phyloP scores from a whole-genome alignment of 2,113 vertebrate species.

The Tympanuchus pallidicinctus region DNA sequence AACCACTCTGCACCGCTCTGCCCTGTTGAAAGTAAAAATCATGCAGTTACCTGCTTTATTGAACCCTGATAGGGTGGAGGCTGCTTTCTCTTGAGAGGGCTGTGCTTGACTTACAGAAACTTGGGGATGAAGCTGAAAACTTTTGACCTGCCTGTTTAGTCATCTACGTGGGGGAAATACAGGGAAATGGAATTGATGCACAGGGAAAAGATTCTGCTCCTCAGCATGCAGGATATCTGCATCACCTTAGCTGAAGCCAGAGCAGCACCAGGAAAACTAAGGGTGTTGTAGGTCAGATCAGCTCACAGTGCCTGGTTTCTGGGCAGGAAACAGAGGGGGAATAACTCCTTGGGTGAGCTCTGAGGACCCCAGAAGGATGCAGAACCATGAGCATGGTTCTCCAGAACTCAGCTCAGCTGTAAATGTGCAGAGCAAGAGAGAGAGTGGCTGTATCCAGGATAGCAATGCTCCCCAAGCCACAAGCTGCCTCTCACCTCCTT shows the following conservation, averaged over 20 bases:
- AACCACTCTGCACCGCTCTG: background rate
- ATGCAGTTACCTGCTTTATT: slow-evolving; percentile 89
- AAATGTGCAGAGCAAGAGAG: background rate
- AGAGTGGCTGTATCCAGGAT: background rate
- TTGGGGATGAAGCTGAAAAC: slow-evolving; percentile 84
- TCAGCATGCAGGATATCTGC: accelerated
- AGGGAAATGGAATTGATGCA: slow-evolving; percentile 52
- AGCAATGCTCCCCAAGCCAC: background rate
- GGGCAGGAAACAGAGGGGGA: background rate
- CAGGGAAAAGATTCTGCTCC: background rate
- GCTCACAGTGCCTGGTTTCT: background rate
- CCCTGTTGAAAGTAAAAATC: slow-evolving; percentile 2
- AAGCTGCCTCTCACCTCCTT: background rate
- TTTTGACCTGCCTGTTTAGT: slow-evolving; percentile 87
- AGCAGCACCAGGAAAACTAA: background rate
- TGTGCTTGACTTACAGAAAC: slow-evolving; percentile 88
- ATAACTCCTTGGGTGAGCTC: background rate
- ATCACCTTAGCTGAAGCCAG: background rate
- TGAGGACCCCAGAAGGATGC: background rate
- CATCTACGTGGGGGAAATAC: slow-evolving; percentile 86
- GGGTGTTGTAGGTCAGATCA: background rate
- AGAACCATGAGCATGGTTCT: background rate
- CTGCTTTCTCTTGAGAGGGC: slow-evolving; percentile 87
- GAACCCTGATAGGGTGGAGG: slow-evolving; percentile 96
- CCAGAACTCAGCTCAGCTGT: background rate